Base-by-base conservation (phyloP, 2,888 invertebrate species). In the Cistogaster globosa region DNA sequence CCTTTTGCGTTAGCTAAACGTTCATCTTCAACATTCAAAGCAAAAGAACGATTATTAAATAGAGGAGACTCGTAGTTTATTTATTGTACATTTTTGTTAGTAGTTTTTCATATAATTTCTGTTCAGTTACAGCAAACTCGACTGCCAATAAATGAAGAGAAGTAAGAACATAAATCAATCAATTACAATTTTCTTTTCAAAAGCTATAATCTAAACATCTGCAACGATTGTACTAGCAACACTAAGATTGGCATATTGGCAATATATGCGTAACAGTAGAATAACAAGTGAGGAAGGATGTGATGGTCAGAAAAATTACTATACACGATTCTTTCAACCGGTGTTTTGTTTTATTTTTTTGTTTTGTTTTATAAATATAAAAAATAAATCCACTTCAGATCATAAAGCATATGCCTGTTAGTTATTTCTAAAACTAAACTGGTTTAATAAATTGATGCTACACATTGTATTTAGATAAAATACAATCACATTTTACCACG, bases 81-180 rank as follows among this genome's bases (percentile, higher is more conserved):
- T 48, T 48, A 1, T 48, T 48, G 48, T n/a, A 42, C 42, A 12
- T 42, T 42, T 60, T 51, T 65, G 26, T 67, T 53, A 36, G 36
- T 38, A 72, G 57, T 58, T 62, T 53, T 76, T 82, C 16, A 38
- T 51, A 65, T 55, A 42, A 60, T 60, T 71, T 76, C 76, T 71
- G 76, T 83, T 83, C 71, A 53, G 57, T 53, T 32, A 26, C 36
- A 63, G 55, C 38, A 26, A 58, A 45, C 60, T 67, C n/a, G 48
- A 53, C 60, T 79, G 68, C 62, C 71, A 75, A 74, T 77, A 76
- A 77, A 58, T 78, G 80, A 78, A 83, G 77, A 84, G 81, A 85
- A 83, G 81, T 84, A 75, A 84, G 83, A 80, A 83, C 84, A 86
- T 87, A 87, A 86, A 87, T 87, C 87, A 87, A 86, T 87, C 86